Base-by-base conservation (phyloP, 2,888 invertebrate genomes). In the Gymnoscelis rufifasciata region DNA sequence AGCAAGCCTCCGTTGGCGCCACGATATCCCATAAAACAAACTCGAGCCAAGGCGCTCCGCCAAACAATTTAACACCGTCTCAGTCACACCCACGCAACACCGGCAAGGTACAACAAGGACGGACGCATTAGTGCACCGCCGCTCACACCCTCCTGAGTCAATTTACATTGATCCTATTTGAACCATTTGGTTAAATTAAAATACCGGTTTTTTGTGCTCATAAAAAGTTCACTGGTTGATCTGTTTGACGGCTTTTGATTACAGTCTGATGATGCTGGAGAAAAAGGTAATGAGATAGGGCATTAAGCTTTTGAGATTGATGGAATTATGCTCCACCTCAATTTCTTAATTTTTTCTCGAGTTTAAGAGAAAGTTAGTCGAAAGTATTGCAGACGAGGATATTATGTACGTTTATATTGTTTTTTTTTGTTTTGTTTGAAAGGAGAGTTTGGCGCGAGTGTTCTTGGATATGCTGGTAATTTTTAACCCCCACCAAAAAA, bases 31-130 rank as follows among this genome's bases (percentile, higher is more conserved):
- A 73, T 78, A 74, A 74, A 77, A 71, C 69, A 71, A 70, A 68
- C 70, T 62, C 49, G 64, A 71, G 78, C 79, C 79, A 78, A 78
- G 78, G 73, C 72, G 65, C 59, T 46, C 58, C 78, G 81, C 81
- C 81, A 81, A 79, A 70, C 74, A 70, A 78, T 81, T 78, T 68
- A 65, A 52, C 59, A 5, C 40, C 38, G 27, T 47, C 47, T 50
- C 38, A 45, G 38, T 57, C 57, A 41, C 40, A 45, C 52, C 26
- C 37, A 41, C 19, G 31, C 36, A 27, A 2, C 5, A 19, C 2
- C 2, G 19, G 3, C 19, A 19, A 19, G 5, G 33, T 40, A 28
- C 31, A 45, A 57, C 14, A 54, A 26, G 27, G 55, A 51, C 26
- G 30, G 31, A 43, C 24, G 31, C 7, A 46, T 37, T 31, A 29